Evolutionary conservation across 2,888 invertebrate genomes (phyloP).

Genomic region (Tetragonula carbonaria): DNA sequence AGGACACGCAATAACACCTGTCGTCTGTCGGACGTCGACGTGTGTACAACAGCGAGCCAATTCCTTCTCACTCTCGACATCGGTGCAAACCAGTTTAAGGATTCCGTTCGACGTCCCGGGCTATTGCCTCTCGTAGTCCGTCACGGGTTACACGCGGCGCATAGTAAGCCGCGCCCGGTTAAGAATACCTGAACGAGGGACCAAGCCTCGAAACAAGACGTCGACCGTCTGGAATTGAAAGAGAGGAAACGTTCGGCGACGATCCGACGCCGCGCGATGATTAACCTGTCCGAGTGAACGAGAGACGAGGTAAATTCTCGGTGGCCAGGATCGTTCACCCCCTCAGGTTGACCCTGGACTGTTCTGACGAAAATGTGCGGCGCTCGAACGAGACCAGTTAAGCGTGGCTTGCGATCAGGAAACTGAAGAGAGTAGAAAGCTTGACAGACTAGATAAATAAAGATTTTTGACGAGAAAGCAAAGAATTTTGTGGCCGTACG

Average conservation of each 20-base stretch:
- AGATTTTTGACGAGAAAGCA: too few species aligned
- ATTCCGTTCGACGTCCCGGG: slow-evolving; percentile 70
- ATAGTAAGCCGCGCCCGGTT: slow-evolving; percentile 61
- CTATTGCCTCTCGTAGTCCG: slow-evolving; percentile 75
- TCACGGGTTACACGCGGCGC: slow-evolving; percentile 64
- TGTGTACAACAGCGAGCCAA: slow-evolving; percentile 42
- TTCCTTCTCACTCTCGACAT: slow-evolving; percentile 68
- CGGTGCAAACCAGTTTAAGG: slow-evolving; percentile 63
- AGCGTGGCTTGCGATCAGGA: too few species aligned
- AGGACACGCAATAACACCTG: slow-evolving; percentile 61
- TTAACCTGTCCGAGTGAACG: neutral
- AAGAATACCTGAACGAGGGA: slow-evolving; percentile 64
- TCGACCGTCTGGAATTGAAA: slow-evolving; percentile 48
- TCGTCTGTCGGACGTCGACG: slow-evolving; percentile 51
- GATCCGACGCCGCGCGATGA: neutral
- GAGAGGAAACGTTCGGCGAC: neutral
- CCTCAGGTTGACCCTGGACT: too few species aligned
- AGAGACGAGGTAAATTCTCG: too few species aligned
- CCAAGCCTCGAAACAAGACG: slow-evolving; percentile 57
- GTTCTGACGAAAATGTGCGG: too few species aligned
- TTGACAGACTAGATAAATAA: too few species aligned
- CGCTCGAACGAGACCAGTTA: too few species aligned
- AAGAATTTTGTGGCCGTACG: too few species aligned
- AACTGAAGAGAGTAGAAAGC: too few species aligned
- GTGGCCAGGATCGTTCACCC: too few species aligned